Percentiles rank a stretch among this genome's conserved stretches.
These are phyloP conservation scores for Hoplostethus mediterraneus DNA, from an alignment of 2,797 vertebrate genomes.

Conservation along the genomic window DNA sequence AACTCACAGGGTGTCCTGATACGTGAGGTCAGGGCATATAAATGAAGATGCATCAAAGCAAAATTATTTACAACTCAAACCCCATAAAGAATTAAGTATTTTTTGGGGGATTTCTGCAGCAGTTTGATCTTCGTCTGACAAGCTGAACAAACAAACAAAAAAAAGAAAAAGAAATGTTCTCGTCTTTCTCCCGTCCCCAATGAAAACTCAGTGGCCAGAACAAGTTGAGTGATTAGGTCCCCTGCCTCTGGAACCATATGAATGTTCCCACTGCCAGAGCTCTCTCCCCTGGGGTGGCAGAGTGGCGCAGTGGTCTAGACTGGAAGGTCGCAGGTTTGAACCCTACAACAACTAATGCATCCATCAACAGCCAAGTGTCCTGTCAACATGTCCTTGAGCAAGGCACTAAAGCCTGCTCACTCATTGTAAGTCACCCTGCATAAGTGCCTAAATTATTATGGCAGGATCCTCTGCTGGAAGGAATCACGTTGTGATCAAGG, in stretches of 20 bases:
- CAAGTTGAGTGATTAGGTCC: not conserved
- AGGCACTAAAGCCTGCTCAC: not conserved
- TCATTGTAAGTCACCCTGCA: too few species aligned
- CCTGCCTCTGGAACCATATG: not conserved
- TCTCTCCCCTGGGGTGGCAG: not conserved
- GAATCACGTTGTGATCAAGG: not conserved
- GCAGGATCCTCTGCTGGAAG: not conserved
- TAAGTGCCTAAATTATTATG: not conserved
- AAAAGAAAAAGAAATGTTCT: slow-evolving; percentile 35
- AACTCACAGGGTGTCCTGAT: not conserved
- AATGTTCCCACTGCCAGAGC: too few species aligned
- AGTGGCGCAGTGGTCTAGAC: not conserved
- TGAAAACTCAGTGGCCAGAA: too few species aligned
- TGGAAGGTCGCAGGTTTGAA: slow-evolving; percentile 17
- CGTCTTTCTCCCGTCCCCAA: not conserved
- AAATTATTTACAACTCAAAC: slow-evolving; percentile 28
- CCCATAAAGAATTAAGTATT: slow-evolving; percentile 38
- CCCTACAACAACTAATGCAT: not conserved
- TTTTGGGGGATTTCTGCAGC: slow-evolving; percentile 10
- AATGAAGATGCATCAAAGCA: slow-evolving; percentile 39
- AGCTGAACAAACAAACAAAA: slow-evolving; percentile 15
- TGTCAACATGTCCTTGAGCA: slow-evolving; percentile 13
- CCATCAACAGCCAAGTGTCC: not conserved
- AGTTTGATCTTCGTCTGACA: slow-evolving; percentile 19
- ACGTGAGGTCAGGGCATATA: slow-evolving; percentile 6